Evolutionary conservation across 2,888 invertebrate species (phyloP).

Genomic region (Ophion costatus): DNA sequence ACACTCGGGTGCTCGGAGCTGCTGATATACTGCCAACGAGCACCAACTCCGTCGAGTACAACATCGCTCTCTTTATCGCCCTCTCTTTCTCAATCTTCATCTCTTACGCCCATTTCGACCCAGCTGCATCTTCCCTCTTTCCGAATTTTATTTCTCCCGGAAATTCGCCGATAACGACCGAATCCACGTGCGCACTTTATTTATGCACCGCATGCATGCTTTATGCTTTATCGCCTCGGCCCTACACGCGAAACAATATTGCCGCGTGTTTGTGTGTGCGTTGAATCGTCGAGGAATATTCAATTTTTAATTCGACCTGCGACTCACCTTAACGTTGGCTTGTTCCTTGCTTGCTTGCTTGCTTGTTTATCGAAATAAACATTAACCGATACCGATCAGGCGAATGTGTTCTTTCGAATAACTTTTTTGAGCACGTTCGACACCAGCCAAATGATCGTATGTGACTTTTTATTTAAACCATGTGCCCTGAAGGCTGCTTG

Average conservation of each 20-base stretch:
- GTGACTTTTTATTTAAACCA: too few relatives aligned
- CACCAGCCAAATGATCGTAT: too few relatives aligned
- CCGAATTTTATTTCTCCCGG: constrained; percentile 53
- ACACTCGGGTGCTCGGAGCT: constrained; percentile 54
- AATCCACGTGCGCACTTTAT: constrained; percentile 46
- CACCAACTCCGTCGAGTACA: constrained; percentile 63
- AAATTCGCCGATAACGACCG: constrained; percentile 57
- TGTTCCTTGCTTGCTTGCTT: background rate
- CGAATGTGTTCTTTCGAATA: too few relatives aligned
- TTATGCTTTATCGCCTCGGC: constrained; percentile 34
- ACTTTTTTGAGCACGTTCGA: too few relatives aligned
- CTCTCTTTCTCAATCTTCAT: constrained; percentile 18
- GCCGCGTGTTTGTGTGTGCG: constrained; percentile 10
- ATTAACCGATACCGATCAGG: too few relatives aligned
- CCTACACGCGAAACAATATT: constrained; percentile 25
- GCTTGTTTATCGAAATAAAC: too few relatives aligned
- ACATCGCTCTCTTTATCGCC: constrained; percentile 27
- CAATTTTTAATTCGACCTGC: constrained; percentile 5
- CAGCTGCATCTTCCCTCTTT: constrained; percentile 62
- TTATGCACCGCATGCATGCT: constrained; percentile 21
- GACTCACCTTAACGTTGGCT: background rate
- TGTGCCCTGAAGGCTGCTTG: too few relatives aligned
- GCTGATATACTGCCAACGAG: constrained; percentile 71
- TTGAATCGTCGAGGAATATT: constrained; percentile 3
- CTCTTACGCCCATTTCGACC: constrained; percentile 49